Evolutionary conservation across 92 coral and sea anemone species (phyloP).

Genomic region (Actinostola sp.): DNA sequence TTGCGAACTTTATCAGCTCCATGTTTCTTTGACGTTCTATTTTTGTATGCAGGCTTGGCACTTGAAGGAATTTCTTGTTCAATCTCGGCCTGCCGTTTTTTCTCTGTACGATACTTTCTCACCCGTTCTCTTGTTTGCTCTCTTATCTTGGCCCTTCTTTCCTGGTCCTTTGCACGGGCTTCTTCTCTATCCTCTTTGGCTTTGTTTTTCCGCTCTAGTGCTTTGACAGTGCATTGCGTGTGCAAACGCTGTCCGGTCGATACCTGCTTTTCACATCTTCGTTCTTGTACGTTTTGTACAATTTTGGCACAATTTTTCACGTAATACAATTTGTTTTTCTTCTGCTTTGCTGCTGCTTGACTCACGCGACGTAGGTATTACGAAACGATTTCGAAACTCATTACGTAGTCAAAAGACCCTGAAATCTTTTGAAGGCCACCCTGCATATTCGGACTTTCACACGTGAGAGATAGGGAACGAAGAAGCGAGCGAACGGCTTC

Average conservation of each 20-base stretch:
- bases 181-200: conserved; percentile 17
- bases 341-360: neutral
- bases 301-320: conserved; percentile 12
- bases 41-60: neutral
- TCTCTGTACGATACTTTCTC: conserved; percentile 9
- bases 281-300: conserved; percentile 4
- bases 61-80: neutral
- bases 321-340: conserved; percentile 8
- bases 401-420: too few relatives aligned
- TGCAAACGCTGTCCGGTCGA: neutral
- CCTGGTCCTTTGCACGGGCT: conserved; percentile 3
- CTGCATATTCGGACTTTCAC: neutral
- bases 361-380: neutral
- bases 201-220: too few relatives aligned
- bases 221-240: neutral
- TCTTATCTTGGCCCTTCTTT: conserved; percentile 15
- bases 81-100: neutral
- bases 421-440: too few relatives aligned
- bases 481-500: neutral
- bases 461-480: neutral
- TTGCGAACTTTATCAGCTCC: conserved; percentile 13
- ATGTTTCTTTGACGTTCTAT: conserved; percentile 36
- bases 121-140: conserved; percentile 28
- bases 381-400: too few relatives aligned
- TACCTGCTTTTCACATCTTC: neutral